Conservation (phyloP, 1,140 invertebrate species). For the Sipha flava region DNA sequence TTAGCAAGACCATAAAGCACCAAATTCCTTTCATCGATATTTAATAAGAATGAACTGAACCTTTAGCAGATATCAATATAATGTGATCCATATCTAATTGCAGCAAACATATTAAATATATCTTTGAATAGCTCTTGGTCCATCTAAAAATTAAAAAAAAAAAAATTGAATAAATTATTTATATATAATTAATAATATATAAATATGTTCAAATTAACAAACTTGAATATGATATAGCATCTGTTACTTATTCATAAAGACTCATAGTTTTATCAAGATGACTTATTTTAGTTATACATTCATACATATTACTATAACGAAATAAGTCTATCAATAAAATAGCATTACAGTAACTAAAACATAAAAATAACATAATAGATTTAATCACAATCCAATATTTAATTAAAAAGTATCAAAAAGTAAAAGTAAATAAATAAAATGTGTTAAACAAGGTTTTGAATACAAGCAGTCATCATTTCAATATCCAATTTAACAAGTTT, state of each 20-base stretch:
- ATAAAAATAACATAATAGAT: neutral
- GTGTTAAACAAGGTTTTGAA: slow-evolving; percentile 80
- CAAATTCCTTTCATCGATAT: slow-evolving; percentile 75
- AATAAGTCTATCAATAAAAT: slow-evolving; percentile 79
- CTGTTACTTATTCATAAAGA: slow-evolving; percentile 27
- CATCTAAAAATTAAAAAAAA: too few species aligned
- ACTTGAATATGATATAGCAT: neutral
- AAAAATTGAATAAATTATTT: too few species aligned
- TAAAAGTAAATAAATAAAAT: slow-evolving; percentile 33
- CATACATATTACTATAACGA: slow-evolving; percentile 89
- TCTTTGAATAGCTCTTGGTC: slow-evolving; percentile 59
- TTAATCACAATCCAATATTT: neutral
- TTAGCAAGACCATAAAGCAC: slow-evolving; percentile 84
- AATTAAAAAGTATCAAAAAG: neutral
- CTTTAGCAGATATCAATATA: slow-evolving; percentile 75
- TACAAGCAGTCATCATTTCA: slow-evolving; percentile 85
- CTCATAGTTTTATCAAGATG: slow-evolving; percentile 57
- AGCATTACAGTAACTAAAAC: slow-evolving; percentile 60
- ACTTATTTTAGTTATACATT: slow-evolving; percentile 72
- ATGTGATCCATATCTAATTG: slow-evolving; percentile 74
- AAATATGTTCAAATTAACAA: too few species aligned
- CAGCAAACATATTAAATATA: slow-evolving; percentile 71
- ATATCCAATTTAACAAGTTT: slow-evolving; percentile 82
- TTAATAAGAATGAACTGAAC: slow-evolving; percentile 61
- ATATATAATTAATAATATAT: too few species aligned